Evolutionary conservation across 1,140 invertebrate species (phyloP).

Genomic region (Zaprionus inermis): DNA sequence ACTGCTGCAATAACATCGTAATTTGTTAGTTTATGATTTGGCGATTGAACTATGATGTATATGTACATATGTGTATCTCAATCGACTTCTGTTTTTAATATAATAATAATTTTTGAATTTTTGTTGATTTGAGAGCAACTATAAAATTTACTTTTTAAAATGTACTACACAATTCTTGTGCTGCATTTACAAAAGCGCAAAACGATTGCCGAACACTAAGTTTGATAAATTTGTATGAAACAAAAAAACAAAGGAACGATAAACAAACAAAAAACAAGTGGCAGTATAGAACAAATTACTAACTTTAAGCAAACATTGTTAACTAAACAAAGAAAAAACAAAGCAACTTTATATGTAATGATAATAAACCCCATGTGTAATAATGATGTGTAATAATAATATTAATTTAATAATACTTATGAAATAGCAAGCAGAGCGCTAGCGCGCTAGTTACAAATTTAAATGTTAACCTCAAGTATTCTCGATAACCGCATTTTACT

Average conservation of each 20-base stretch:
- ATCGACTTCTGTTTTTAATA: slow-evolving; percentile 5
- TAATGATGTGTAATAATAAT: slow-evolving; percentile 42
- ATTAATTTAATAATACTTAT: slow-evolving; percentile 39
- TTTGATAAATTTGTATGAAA: slow-evolving; percentile 49
- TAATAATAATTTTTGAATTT: slow-evolving; percentile 30
- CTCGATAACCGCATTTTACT: slow-evolving; percentile 76
- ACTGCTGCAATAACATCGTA: slow-evolving; percentile 42
- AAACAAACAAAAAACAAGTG: slow-evolving; percentile 32
- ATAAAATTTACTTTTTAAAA: slow-evolving; percentile 46
- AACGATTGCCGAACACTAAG: slow-evolving; percentile 50
- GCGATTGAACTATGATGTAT: slow-evolving; percentile 16
- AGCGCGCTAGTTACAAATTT: slow-evolving; percentile 60
- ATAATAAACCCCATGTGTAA: slow-evolving; percentile 64
- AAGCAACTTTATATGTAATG: slow-evolving; percentile 65
- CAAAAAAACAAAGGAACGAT: slow-evolving; percentile 24
- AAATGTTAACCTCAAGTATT: slow-evolving; percentile 82
- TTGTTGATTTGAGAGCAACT: slow-evolving; percentile 51
- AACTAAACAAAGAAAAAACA: slow-evolving; percentile 56
- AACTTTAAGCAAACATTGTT: slow-evolving; percentile 75
- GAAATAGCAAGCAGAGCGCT: slow-evolving; percentile 58
- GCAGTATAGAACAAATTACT: slow-evolving; percentile 66
- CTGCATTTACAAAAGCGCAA: slow-evolving; percentile 52
- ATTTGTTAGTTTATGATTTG: slow-evolving; percentile 40
- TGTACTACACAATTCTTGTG: slow-evolving; percentile 46
- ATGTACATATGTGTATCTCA: slow-evolving; percentile 8